A percentile compares a stretch with the other conserved stretches of the same genome.
phyloP scores from a whole-genome alignment of 2,113 vertebrate species.

The Miniopterus natalensis region DNA sequence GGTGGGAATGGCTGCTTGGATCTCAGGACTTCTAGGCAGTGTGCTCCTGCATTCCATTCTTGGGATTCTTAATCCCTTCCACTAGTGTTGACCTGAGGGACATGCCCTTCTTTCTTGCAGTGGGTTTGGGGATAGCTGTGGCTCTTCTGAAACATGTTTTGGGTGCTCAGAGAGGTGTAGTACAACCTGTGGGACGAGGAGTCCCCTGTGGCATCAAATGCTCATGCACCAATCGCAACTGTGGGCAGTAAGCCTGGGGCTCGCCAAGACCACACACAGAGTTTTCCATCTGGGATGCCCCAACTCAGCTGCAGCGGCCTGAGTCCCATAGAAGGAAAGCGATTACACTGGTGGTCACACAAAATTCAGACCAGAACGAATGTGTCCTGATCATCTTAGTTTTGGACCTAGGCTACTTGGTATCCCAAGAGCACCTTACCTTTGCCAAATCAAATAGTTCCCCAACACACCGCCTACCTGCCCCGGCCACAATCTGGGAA shows the following conservation, averaged over 20 bases:
- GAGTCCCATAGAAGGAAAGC: fast-evolving
- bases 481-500: not conserved
- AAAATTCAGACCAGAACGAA: not conserved
- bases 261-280: not conserved
- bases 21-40: not conserved
- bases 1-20: not conserved
- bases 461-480: not conserved
- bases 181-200: not conserved
- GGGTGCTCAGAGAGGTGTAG: not conserved
- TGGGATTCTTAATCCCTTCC: not conserved
- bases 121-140: not conserved
- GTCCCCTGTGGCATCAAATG: not conserved
- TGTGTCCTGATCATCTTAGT: not conserved
- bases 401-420: not conserved
- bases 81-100: not conserved
- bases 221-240: not conserved
- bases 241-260: not conserved
- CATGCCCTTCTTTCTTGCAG: not conserved
- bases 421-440: not conserved
- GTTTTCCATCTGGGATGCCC: fast-evolving
- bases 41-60: not conserved
- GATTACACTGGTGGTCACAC: not conserved
- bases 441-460: conserved; percentile 1
- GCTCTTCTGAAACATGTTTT: not conserved
- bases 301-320: too few relatives aligned